Base-by-base conservation (phyloP, 2,888 invertebrate genomes). In the Torymus texanus region DNA sequence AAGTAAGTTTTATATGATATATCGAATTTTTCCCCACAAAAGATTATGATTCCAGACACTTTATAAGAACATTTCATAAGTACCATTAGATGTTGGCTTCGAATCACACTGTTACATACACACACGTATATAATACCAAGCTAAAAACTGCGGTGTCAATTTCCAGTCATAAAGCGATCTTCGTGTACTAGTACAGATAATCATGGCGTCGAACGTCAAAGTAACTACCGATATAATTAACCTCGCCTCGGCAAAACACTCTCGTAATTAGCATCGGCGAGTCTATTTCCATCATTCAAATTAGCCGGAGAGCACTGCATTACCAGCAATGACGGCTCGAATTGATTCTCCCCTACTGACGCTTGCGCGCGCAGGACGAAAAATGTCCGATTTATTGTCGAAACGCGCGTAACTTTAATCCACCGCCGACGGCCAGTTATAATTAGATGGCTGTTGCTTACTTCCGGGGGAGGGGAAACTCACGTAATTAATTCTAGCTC, bases 401-500 rank as follows among this genome's bases (percentile, higher is more conserved):
- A 50, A 68, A 75, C 55, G 10, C 61, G 66, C n/a, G 71, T 75
- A 55, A 75, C 59, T 75, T 71, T 74, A 56, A 70, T 18, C 8
- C 21, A n/a, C 8, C 61, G 53, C 53, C 13, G 16, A 29, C n/a
- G 53, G 14, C n/a, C 13, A n/a, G 16, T 16, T 58, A 68, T 71
- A 75, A 79, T 79, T 79, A 79, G 61, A 75, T 50, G n/a, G 5
- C 41, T 41, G 8, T 41, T 53, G 62, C 12, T n/a, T 10, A 56
- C 74, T 71, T 79, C 75, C 68, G 63, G 61, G 58, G 65, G 53
- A 16, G 41, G 41, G 41, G 41, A 8, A 41, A 8, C 65, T 67
- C 53, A 29, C 58, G 24, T 66, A 75, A 75, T 79, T 71, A 79
- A 79, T 79, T 70, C 56, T 65, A 41, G 18, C 79, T 70, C n/a